These are phyloP conservation scores for Palythoa grandis DNA, from an alignment of 92 coral and sea anemone species.

Conservation along the genomic window DNA sequence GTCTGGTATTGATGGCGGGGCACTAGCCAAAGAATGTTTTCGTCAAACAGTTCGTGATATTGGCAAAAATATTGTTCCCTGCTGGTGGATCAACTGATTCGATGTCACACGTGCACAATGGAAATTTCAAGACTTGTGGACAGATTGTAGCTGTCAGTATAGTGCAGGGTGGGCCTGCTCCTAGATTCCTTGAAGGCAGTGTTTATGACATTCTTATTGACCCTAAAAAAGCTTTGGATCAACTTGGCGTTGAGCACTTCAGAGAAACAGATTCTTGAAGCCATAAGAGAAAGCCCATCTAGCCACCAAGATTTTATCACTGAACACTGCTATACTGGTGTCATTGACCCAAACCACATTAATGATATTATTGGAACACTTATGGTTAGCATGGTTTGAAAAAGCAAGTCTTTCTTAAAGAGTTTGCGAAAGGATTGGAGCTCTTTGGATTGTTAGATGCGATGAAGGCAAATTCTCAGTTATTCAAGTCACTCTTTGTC, in stretches of 20 bases:
- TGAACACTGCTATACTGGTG: constrained; percentile 33
- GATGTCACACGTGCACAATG: constrained; percentile 44
- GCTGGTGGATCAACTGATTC: constrained; percentile 50
- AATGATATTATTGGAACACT: constrained; percentile 53
- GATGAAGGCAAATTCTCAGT: constrained; percentile 32
- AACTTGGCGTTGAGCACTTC: constrained; percentile 30
- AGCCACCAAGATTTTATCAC: constrained; percentile 43
- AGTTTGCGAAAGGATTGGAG: constrained; percentile 51
- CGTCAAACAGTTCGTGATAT: constrained; percentile 32
- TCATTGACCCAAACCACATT: constrained; percentile 16
- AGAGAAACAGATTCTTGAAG: constrained; percentile 22
- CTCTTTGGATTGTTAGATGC: constrained; percentile 40
- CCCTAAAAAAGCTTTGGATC: constrained; percentile 45
- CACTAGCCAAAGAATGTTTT: constrained; percentile 46
- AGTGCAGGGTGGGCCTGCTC: constrained; percentile 56
- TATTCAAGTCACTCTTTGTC: constrained; percentile 43
- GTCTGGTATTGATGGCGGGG: constrained; percentile 47
- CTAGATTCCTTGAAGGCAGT: constrained; percentile 48
- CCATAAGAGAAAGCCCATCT: constrained; percentile 27
- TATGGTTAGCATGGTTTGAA: constrained; percentile 42
- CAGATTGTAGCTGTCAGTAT: constrained; percentile 46
- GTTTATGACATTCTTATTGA: constrained; percentile 48
- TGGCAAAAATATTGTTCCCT: constrained; percentile 47
- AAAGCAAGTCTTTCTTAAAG: constrained; percentile 42
- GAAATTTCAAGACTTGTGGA: constrained; percentile 52